Base-by-base conservation (phyloP, 1,140 invertebrate genomes). In the Grapholita molesta region DNA sequence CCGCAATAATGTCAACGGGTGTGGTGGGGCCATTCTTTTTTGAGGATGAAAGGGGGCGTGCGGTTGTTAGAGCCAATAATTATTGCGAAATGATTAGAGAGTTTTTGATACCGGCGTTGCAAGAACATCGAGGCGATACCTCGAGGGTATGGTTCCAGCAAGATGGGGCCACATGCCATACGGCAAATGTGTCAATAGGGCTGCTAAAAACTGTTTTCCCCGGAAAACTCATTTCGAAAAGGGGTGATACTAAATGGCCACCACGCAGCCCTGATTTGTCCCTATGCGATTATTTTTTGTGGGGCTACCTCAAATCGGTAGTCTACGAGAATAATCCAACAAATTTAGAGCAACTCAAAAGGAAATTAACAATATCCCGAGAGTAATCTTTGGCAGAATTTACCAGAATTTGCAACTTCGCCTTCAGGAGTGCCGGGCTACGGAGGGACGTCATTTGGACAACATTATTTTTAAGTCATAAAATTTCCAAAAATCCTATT, bases 231-330 rank as follows among this genome's bases (percentile, higher is more conserved):
- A 30, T 30, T 30, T 30, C 28, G 3, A 30, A 30, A 30, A 30
- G 28, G 28, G 28, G 28, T 30, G 7, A 30, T 30, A 30, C 7
- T 30, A 7, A 30, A 30, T 30, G 28, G 28, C 28, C 3, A 30
- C 28, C 76, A 25, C 30, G 76, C 28, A 80, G 72, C 18, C 71
- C 69, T 23, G 75, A 80, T 68, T 35, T 79, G 21, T 76, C 72
- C 24, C 71, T 71, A 64, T 73, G 66, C 18, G 78, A 85, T 70
- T 84, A 76, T 71, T 85, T 82, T 74, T 30, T 82, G 21, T 83
- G 77, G 76, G 72, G 78, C 52, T 83, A 79, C 67, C 42, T 87
- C 21, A 85, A 85, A 73, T 74, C 66, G 8, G 70, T 70, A 48
- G 76, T 80, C 9, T 76, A 82, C 71, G 72, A 70, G 38, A 80